phyloP scores from a whole-genome alignment of 2,797 vertebrate species.

The Anolis apletophallus region DNA sequence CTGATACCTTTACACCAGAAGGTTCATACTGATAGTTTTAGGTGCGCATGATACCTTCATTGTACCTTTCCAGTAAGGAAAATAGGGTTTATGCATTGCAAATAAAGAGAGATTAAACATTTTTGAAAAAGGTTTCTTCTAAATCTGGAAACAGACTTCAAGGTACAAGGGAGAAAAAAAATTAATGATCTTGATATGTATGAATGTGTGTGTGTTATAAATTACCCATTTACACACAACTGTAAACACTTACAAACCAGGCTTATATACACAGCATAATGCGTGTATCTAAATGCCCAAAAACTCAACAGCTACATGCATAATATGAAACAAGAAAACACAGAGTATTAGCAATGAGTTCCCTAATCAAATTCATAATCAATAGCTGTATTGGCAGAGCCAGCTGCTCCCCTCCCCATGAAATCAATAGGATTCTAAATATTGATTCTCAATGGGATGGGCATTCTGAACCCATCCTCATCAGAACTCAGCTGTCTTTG shows the following conservation, averaged over 20 bases:
- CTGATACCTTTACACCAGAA: no score
- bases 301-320: constrained; percentile 31
- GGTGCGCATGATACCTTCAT: no score
- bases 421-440: constrained; percentile 15
- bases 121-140: constrained; percentile 50
- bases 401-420: neutral
- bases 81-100: constrained; percentile 16
- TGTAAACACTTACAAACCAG: constrained; percentile 71
- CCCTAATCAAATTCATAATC: constrained; percentile 7
- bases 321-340: neutral
- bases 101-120: constrained; percentile 50
- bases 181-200: constrained; percentile 67
- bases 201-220: constrained; percentile 67
- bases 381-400: neutral
- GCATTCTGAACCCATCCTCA: neutral
- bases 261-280: constrained; percentile 56
- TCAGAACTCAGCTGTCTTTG: neutral
- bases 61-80: no score
- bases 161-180: constrained; percentile 53
- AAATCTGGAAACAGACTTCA: constrained; percentile 68
- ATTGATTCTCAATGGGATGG: neutral
- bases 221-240: constrained; percentile 68
- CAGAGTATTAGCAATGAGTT: constrained; percentile 2
- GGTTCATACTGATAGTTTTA: no score
- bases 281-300: constrained; percentile 48